A percentile compares a stretch with the other conserved stretches of the same genome.
These are phyloP conservation scores for Apteryx mantelli DNA, from an alignment of 2,113 vertebrate genomes.

Conservation along the genomic window DNA sequence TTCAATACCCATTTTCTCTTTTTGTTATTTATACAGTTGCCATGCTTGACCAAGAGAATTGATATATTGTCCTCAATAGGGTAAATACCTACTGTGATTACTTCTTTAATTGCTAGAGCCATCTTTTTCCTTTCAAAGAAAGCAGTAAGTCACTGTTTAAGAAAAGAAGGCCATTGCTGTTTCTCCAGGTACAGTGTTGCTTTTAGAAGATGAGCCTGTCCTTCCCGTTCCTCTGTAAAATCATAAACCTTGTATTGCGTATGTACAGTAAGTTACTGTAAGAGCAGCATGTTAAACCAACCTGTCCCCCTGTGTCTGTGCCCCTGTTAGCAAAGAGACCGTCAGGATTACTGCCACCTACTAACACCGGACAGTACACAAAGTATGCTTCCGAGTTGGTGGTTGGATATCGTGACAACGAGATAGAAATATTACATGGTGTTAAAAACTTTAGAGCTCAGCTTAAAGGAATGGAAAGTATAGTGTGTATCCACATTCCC, in stretches of 20 bases:
- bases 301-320: not conserved
- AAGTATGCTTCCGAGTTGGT: not conserved
- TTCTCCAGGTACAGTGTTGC: not conserved
- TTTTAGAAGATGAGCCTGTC: not conserved
- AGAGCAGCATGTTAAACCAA: not conserved
- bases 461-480: slow-evolving; percentile 14
- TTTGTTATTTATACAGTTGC: slow-evolving; percentile 37
- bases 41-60: slow-evolving; percentile 55
- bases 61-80: slow-evolving; percentile 60
- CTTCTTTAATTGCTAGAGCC: slow-evolving; percentile 43
- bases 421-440: slow-evolving; percentile 29
- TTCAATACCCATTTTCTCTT: slow-evolving; percentile 52
- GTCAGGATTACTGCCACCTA: not conserved
- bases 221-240: not conserved
- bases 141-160: not conserved
- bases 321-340: not conserved
- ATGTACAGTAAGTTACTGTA: not conserved
- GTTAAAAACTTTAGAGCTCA: slow-evolving; percentile 36
- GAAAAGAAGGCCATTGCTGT: not conserved
- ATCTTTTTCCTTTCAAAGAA: not conserved
- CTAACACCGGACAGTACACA: not conserved
- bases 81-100: slow-evolving; percentile 47
- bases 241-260: not conserved
- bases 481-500: slow-evolving; percentile 36
- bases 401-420: slow-evolving; percentile 56